These are phyloP conservation scores for Probosciger aterrimus DNA, from an alignment of 2,113 vertebrate species.

Conservation along the genomic window DNA sequence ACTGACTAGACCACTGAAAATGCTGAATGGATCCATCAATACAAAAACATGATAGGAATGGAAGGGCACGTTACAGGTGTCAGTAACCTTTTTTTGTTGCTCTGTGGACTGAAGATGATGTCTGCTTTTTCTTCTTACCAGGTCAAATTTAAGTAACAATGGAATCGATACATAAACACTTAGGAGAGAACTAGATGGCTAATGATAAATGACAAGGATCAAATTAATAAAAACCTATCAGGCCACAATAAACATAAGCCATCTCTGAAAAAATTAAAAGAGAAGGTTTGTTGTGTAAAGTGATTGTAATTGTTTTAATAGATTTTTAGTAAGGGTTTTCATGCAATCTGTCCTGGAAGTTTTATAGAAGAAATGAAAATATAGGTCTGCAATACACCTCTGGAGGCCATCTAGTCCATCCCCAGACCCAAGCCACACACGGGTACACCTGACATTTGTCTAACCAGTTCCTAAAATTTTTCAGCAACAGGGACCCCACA, in stretches of 20 bases:
- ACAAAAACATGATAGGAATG: neutral
- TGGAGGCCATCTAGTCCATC: neutral
- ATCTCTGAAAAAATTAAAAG: neutral
- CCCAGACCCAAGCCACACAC: neutral
- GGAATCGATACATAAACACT: neutral
- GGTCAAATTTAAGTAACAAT: slow-evolving; percentile 1
- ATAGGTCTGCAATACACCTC: neutral
- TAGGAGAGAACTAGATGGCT: neutral
- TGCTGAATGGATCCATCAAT: neutral
- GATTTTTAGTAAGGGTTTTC: neutral
- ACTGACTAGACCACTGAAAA: neutral
- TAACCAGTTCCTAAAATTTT: neutral
- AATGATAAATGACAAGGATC: slow-evolving; percentile 2
- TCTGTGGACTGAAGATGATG: neutral
- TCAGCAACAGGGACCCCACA: neutral
- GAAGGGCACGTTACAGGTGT: neutral
- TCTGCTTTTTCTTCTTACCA: neutral
- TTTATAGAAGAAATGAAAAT: neutral
- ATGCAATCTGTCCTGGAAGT: neutral
- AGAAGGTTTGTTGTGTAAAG: neutral
- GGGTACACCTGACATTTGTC: neutral
- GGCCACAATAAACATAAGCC: neutral
- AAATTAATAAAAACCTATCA: neutral
- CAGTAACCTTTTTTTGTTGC: neutral
- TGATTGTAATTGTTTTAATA: neutral